These are phyloP conservation scores for Himantopus leucocephalus DNA, from an alignment of 2,113 vertebrate species.

Conservation along the genomic window DNA sequence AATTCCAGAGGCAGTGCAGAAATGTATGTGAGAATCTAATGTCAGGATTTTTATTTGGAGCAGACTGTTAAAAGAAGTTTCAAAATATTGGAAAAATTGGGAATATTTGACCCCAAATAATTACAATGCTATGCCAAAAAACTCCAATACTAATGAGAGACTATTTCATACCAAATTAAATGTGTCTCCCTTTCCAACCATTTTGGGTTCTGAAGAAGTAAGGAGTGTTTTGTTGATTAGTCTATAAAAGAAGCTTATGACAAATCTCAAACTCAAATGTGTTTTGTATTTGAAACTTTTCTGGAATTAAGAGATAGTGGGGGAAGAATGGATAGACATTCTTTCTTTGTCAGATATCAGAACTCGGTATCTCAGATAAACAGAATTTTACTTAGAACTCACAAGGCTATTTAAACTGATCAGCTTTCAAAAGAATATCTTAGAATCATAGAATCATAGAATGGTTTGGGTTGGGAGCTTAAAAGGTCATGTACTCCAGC, in stretches of 20 bases:
- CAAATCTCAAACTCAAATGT: background rate
- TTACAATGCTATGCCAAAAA: background rate
- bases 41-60: background rate
- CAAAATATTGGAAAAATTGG: background rate
- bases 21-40: background rate
- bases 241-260: background rate
- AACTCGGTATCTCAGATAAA: background rate
- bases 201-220: background rate
- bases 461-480: background rate
- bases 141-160: background rate
- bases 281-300: background rate
- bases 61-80: background rate
- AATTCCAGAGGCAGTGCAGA: background rate
- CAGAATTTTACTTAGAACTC: background rate
- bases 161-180: background rate
- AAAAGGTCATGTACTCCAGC: background rate
- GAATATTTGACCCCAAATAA: background rate
- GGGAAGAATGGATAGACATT: background rate
- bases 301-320: background rate
- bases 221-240: background rate
- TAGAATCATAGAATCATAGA: background rate
- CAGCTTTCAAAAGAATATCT: background rate
- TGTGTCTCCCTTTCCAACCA: background rate
- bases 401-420: background rate
- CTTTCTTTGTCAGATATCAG: background rate